Conservation (phyloP, 1,140 invertebrate species). For the Leptinotarsa defecta region DNA sequence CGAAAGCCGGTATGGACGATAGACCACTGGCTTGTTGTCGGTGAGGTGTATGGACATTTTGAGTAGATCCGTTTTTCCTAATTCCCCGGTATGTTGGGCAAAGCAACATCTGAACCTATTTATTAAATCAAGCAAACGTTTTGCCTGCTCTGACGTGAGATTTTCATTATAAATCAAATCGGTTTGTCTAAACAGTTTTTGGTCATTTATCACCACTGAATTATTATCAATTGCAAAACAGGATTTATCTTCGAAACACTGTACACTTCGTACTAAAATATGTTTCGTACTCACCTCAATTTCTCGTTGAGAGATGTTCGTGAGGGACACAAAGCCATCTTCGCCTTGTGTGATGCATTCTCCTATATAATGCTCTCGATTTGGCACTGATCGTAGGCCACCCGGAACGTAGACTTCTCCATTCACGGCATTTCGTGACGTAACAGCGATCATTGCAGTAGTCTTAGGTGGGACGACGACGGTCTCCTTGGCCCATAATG, state of each 20-base stretch:
- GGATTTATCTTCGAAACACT: not conserved
- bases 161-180: constrained; percentile 10
- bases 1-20: constrained; percentile 31
- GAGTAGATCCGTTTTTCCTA: constrained; percentile 10
- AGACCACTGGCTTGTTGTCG: constrained; percentile 19
- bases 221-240: not conserved
- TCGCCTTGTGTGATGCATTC: constrained; percentile 3
- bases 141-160: constrained; percentile 1
- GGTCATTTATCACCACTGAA: not conserved
- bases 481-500: constrained; percentile 15
- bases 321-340: constrained; percentile 1
- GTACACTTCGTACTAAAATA: constrained; percentile 7
- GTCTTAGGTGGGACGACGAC: not conserved
- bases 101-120: constrained; percentile 17
- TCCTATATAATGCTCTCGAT: not conserved
- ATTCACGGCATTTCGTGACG: not conserved
- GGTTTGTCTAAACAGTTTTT: not conserved
- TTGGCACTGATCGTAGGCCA: not conserved
- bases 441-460: constrained; percentile 7
- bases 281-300: constrained; percentile 9
- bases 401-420: constrained; percentile 9
- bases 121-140: constrained; percentile 9
- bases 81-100: not conserved
- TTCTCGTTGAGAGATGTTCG: not conserved
- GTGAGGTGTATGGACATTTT: constrained; percentile 24